Conservation (phyloP, 2,113 vertebrate species). For the Agapornis roseicollis region DNA sequence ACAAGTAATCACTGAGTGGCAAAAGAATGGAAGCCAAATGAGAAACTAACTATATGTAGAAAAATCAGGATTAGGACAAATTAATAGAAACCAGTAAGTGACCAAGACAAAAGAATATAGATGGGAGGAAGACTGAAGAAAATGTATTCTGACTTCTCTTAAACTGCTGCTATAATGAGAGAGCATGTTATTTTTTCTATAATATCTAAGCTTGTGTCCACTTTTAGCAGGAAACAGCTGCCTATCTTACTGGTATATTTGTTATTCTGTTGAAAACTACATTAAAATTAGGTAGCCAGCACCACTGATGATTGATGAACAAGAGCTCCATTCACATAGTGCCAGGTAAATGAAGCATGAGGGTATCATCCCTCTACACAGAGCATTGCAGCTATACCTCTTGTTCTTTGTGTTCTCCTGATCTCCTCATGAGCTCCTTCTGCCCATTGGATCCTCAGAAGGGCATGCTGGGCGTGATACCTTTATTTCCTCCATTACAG, state of each 20-base stretch:
- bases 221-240: neutral
- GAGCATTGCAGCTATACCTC: neutral
- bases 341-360: neutral
- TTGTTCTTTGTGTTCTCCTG: neutral
- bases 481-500: neutral
- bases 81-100: conserved; percentile 42
- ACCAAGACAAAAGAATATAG: neutral
- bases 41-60: conserved; percentile 57
- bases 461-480: rapidly evolving
- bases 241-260: neutral
- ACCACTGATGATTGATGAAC: neutral
- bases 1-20: conserved; percentile 71
- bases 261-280: neutral
- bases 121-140: neutral
- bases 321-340: rapidly evolving
- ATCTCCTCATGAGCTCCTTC: neutral
- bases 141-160: conserved; percentile 11
- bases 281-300: neutral
- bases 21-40: conserved; percentile 58
- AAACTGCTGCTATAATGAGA: conserved; percentile 19
- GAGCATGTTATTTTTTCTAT: neutral
- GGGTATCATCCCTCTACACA: rapidly evolving
- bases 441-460: neutral
- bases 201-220: neutral
- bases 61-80: conserved; percentile 65